Base-by-base conservation (phyloP, 92 coral and sea anemone genomes). In the Parazoanthus darwini region DNA sequence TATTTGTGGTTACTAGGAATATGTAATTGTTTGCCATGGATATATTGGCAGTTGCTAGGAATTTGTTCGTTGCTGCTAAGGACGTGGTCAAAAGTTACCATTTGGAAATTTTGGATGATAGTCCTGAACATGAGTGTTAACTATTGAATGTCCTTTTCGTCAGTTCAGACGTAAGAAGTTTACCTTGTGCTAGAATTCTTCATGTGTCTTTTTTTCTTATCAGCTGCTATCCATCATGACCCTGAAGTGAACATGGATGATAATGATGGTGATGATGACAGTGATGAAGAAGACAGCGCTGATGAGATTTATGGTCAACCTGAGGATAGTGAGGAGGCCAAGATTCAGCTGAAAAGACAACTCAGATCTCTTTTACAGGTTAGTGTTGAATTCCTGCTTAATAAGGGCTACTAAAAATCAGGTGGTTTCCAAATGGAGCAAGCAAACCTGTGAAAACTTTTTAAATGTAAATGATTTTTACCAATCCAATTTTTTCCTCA, bases 351-450 rank as follows among this genome's bases (percentile, higher is more conserved):
- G 23, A 92, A 93, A 86, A 80, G 68, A 46, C 86, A 72, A 84
- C 80, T 92, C 50, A 38, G 87, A 71, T 80, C 90, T 43, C 75
- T 94, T 51, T 66, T 94, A 35, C 97, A 94, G 95, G 97, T 94
- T 35, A n/a, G 81, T 77, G 58, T n/a, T 5, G 10, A 50, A 15
- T 73, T 33, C 4, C 22, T 11, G 59, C 59, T 46, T 46, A 29
- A 29, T 46, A 10, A 46, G 51, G 1, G 51, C 51, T 39, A 4
- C 42, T 39, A 39, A 39, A 39, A 39, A 2, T 48, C 51, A 48
- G 8, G 1, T 48, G 51, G 51, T 48, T 48, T 48, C 51, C 51
- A 48, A 48, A 6, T 48, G 51, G 51, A 48, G 51, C 11, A 48
- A 48, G 51, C 9, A 48, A 48, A 48, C 51, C 51, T 11, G 59